phyloP scores from a whole-genome alignment of 2,113 vertebrate genomes.

The Leucosticte australis region DNA sequence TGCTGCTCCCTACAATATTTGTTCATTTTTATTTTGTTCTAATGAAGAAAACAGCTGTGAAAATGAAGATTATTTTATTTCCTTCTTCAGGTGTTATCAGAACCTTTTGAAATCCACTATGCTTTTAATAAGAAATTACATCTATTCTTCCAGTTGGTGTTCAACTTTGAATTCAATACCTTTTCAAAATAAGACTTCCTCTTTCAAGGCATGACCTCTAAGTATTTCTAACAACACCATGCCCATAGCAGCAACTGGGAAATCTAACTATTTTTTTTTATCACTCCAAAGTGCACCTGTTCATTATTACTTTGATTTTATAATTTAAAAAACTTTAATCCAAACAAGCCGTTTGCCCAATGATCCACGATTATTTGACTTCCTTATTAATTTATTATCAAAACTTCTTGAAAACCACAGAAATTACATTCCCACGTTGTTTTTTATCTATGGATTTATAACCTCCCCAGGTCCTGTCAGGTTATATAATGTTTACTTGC shows the following conservation, averaged over 20 bases:
- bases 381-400: conserved; percentile 25
- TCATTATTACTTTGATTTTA: not conserved
- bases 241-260: not conserved
- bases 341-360: not conserved
- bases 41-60: not conserved
- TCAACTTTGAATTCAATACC: not conserved
- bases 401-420: not conserved
- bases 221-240: not conserved
- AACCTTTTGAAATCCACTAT: not conserved
- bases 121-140: not conserved
- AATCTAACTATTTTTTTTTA: not conserved
- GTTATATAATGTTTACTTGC: not conserved
- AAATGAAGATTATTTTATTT: not conserved
- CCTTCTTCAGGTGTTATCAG: not conserved
- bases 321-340: not conserved
- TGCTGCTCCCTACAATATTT: not conserved
- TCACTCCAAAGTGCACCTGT: not conserved
- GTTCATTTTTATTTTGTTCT: not conserved
- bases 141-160: not conserved
- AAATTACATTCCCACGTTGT: not conserved
- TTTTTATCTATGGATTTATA: not conserved
- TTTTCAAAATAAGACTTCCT: not conserved
- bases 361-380: not conserved
- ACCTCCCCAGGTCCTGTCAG: not conserved
- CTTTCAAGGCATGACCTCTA: not conserved